Percentiles rank a stretch among this genome's conserved stretches.
phyloP scores from a whole-genome alignment of 2,797 vertebrate species.

The Gephyroberyx darwinii region DNA sequence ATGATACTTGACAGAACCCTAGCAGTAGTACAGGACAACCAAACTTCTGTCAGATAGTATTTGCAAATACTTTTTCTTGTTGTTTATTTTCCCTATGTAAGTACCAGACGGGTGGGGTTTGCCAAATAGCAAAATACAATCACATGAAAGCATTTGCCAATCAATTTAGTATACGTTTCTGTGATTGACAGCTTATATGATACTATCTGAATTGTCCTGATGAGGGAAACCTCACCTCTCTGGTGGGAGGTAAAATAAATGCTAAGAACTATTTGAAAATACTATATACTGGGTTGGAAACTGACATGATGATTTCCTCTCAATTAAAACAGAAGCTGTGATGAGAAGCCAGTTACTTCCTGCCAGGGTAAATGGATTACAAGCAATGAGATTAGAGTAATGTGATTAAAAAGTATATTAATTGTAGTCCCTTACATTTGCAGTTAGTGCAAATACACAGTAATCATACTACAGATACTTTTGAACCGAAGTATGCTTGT shows the following conservation, averaged over 20 bases:
- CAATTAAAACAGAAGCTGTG: conserved; percentile 28
- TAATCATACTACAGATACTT: background rate
- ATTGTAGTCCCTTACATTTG: background rate
- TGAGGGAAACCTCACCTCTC: background rate
- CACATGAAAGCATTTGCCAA: too few species aligned
- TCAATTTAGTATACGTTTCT: too few species aligned
- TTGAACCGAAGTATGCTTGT: background rate
- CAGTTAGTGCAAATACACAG: background rate
- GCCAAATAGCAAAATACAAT: too few species aligned
- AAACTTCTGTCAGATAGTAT: too few species aligned
- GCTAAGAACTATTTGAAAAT: conserved; percentile 1
- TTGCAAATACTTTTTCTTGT: too few species aligned
- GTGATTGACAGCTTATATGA: too few species aligned
- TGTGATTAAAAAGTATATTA: background rate
- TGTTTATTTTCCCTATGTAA: too few species aligned
- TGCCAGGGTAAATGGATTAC: conserved; percentile 15
- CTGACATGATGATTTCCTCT: conserved; percentile 20
- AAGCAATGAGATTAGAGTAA: conserved; percentile 5
- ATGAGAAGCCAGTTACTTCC: conserved; percentile 21
- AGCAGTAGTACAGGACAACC: background rate
- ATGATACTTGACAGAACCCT: conserved; percentile 8
- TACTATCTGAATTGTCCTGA: background rate
- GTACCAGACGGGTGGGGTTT: too few species aligned
- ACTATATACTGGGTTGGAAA: conserved; percentile 5
- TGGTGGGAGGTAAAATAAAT: background rate